These are phyloP conservation scores for Hylomyscus alleni DNA, from an alignment of 2,797 vertebrate genomes.

Conservation along the genomic window DNA sequence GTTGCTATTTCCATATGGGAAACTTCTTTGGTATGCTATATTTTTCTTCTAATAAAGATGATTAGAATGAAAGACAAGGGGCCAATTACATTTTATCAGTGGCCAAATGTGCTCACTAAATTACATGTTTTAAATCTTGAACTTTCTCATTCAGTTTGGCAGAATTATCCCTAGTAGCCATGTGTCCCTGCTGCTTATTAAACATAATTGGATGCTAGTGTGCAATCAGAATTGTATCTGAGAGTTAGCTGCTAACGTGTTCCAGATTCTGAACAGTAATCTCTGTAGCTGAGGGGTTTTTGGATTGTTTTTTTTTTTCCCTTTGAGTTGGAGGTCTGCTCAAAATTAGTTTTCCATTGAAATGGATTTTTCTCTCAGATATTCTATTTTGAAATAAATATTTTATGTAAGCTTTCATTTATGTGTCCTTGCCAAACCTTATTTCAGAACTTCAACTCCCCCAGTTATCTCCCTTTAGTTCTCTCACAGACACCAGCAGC, in stretches of 20 bases:
- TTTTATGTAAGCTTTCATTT: slow-evolving; percentile 51
- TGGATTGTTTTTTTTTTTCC: neutral
- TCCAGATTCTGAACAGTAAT: too few species aligned
- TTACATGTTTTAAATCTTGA: slow-evolving; percentile 75
- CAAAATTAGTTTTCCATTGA: slow-evolving; percentile 46
- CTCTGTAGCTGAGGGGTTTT: neutral
- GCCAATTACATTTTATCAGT: slow-evolving; percentile 72
- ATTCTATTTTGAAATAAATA: slow-evolving; percentile 23
- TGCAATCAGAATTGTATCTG: neutral
- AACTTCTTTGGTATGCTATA: slow-evolving; percentile 53
- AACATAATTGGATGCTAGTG: slow-evolving; percentile 57
- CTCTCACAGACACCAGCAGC: neutral
- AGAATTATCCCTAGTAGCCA: slow-evolving; percentile 64
- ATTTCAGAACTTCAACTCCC: neutral
- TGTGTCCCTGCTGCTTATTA: slow-evolving; percentile 58
- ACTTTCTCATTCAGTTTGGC: slow-evolving; percentile 73
- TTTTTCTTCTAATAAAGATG: slow-evolving; percentile 77
- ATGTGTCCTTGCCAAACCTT: slow-evolving; percentile 31
- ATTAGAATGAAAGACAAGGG: slow-evolving; percentile 77
- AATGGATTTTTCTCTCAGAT: slow-evolving; percentile 40
- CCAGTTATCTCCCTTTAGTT: neutral
- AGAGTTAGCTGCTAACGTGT: neutral
- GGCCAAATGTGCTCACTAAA: slow-evolving; percentile 64
- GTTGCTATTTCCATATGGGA: slow-evolving; percentile 67
- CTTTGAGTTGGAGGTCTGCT: slow-evolving; percentile 28